A percentile compares a stretch with the other conserved stretches of the same genome.
Evolutionary conservation across 2,888 invertebrate species (phyloP).

Genomic region (Anarsia innoxiella): DNA sequence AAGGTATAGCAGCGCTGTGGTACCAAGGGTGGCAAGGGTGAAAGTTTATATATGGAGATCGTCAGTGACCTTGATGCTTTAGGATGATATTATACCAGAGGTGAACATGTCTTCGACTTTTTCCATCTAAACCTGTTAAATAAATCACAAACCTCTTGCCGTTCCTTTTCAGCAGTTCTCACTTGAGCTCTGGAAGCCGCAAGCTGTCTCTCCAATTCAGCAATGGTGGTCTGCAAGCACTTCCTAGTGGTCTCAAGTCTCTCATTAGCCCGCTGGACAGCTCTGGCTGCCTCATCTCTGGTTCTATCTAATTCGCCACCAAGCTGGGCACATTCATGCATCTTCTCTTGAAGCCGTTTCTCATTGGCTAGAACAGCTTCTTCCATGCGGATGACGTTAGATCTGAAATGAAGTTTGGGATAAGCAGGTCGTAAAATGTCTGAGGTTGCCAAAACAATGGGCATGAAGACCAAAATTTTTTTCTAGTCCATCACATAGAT

Average conservation of each 20-base stretch:
- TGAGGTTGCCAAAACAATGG: no score
- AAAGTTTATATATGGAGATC: no score
- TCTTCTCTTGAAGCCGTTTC: constrained; percentile 78
- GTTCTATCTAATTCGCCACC: constrained; percentile 79
- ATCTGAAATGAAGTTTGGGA: no score
- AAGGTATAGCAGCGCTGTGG: no score
- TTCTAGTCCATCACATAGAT: no score
- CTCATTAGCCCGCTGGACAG: constrained; percentile 78
- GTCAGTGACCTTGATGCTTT: no score
- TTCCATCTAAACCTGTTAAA: no score
- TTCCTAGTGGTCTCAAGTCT: constrained; percentile 77
- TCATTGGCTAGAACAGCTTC: constrained; percentile 75
- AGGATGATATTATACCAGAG: no score
- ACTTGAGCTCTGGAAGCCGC: constrained; percentile 79
- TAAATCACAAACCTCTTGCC: constrained; percentile 81
- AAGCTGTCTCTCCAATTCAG: constrained; percentile 79
- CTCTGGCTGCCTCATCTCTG: constrained; percentile 80
- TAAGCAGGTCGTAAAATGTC: no score
- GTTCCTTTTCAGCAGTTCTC: constrained; percentile 78
- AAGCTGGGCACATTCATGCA: constrained; percentile 79
- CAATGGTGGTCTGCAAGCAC: constrained; percentile 79
- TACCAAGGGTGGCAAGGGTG: no score
- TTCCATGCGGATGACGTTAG: constrained; percentile 71
- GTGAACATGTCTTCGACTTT: no score
- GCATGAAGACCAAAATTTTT: no score